Evolutionary conservation across 2,113 vertebrate species (phyloP).

Genomic region (Emydocephalus ijimae): DNA sequence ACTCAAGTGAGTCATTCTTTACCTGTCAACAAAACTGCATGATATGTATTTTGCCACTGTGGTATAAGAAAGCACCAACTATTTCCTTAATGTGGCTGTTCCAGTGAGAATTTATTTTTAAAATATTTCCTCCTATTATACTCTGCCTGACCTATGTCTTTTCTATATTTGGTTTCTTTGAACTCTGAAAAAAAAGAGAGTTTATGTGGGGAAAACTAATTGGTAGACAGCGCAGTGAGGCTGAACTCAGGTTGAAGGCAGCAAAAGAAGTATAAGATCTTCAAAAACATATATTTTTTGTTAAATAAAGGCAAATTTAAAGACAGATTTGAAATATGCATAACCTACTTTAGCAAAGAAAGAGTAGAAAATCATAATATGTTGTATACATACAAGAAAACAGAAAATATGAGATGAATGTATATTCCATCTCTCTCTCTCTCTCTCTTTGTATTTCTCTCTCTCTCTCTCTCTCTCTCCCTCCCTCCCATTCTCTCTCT

Average conservation of each 20-base stretch:
- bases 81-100: neutral
- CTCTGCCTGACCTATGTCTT: neutral
- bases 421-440: neutral
- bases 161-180: neutral
- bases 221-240: neutral
- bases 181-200: neutral
- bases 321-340: neutral
- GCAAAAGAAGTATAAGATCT: neutral
- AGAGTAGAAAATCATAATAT: neutral
- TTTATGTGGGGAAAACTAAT: neutral
- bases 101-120: neutral
- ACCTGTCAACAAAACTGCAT: neutral
- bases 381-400: neutral
- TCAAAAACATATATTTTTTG: neutral
- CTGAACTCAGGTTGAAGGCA: neutral
- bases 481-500: too few species aligned
- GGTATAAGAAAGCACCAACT: constrained; percentile 11
- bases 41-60: neutral
- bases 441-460: neutral
- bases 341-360: neutral
- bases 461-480: neutral
- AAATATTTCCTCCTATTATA: neutral
- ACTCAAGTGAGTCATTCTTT: constrained; percentile 83
- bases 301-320: neutral
- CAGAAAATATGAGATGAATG: neutral